phyloP scores from a whole-genome alignment of 2,113 vertebrate species.

The Hyperoodon ampullatus region DNA sequence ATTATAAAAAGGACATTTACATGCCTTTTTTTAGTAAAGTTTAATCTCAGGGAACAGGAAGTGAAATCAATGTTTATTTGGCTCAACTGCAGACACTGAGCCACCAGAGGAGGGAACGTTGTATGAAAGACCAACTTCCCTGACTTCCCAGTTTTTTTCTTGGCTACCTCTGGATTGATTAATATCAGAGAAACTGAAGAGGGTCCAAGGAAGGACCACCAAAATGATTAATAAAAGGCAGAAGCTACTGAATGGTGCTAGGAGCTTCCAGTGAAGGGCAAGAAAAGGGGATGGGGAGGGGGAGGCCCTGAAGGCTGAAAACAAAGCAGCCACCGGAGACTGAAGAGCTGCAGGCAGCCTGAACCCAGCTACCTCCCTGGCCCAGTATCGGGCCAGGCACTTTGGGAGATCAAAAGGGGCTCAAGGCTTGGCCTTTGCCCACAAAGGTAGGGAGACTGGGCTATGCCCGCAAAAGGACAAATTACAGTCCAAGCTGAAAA shows the following conservation, averaged over 20 bases:
- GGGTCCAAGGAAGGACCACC: conserved; percentile 59
- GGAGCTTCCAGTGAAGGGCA: conserved; percentile 44
- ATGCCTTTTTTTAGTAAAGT: neutral
- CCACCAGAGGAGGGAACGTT: neutral
- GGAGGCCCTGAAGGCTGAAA: neutral
- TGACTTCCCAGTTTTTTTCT: conserved; percentile 48
- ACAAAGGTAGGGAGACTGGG: neutral
- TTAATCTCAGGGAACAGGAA: conserved; percentile 41
- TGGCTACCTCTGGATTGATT: conserved; percentile 62
- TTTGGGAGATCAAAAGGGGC: neutral
- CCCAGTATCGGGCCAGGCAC: neutral
- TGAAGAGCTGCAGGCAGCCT: neutral
- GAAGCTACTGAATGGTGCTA: conserved; percentile 28
- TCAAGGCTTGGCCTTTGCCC: neutral
- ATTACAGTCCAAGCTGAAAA: conserved; percentile 51
- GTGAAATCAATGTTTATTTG: neutral
- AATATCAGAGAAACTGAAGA: conserved; percentile 72
- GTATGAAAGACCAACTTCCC: conserved; percentile 43
- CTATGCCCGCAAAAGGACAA: conserved; percentile 18
- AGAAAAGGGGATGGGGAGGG: neutral
- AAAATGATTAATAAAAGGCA: conserved; percentile 72
- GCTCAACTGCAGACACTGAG: neutral
- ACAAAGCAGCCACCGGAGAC: neutral
- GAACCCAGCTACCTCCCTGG: neutral
- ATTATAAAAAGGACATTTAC: neutral